Evolutionary conservation across 2,797 vertebrate species (phyloP), one percentile per base, ranked within the genome.

Genomic region (Toxotes lorentzi): DNA sequence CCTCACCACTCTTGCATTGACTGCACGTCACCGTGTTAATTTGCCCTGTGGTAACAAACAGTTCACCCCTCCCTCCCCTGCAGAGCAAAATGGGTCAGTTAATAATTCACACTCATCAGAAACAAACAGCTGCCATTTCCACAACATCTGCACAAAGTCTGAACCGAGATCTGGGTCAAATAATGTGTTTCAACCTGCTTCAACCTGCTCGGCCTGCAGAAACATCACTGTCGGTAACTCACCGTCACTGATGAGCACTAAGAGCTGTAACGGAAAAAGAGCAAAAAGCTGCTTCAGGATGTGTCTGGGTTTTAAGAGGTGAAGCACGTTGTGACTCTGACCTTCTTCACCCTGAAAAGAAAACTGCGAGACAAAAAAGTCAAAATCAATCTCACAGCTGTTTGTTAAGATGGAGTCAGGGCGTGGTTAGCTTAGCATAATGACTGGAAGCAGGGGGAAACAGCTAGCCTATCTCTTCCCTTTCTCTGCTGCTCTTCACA

Each of bases 91-190:
- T 59, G 62, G 65, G 70, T 76, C 70, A 43, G 38, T 64, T 77
- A 47, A 70, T 69, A 64, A 82, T 66, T 86, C 64, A 65, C 60
- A 34, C 51, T 76, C 61, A 51, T 21, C 57, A 51, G 69, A 73
- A 83, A 34, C 30, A 38, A 79, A 64, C 73, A 79, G 58, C 79
- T 73, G 84, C 81, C 19, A 7, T 57, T 57, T 63, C 54, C 34
- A 17, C 35, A 47, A 75, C 70, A 19, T 73, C 67, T 75, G 77
- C 67, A 0, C 8, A 17, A 23, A 11, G 62, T 83, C 72, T 53
- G 67, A 1, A 21, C 50, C 16, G 10, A 76, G 64, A 77, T 73
- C 71, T 38, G 76, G 57, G 58, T 74, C 66, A 38, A 40, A 41
- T 14, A 35, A 13, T 10, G 30, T 14, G 54, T 57, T n/a, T n/a